A percentile compares a stretch with the other conserved stretches of the same genome.
phyloP scores from a whole-genome alignment of 2,797 vertebrate genomes.

The Malacoraja senta region DNA sequence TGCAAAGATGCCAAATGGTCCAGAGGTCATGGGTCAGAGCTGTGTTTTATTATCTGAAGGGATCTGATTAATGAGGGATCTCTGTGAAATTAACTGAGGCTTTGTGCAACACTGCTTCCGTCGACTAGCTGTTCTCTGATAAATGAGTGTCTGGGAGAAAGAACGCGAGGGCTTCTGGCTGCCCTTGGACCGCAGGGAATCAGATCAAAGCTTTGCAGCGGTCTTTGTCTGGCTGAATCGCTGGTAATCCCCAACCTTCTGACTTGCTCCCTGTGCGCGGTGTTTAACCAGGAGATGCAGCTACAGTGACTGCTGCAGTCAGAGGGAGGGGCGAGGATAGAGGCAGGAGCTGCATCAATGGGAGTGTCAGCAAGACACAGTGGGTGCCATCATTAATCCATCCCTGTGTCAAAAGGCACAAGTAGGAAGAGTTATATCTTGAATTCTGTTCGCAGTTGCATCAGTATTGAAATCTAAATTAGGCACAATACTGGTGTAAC shows the following conservation, averaged over 20 bases:
- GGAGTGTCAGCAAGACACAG: not conserved
- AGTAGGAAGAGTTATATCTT: not conserved
- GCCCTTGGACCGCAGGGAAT: not conserved
- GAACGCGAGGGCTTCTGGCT: not conserved
- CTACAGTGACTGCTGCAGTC: not conserved
- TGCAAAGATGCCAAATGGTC: not conserved
- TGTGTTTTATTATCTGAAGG: not conserved
- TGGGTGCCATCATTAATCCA: not conserved
- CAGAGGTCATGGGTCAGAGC: conserved; percentile 14
- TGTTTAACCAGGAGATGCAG: not conserved
- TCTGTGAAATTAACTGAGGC: not conserved
- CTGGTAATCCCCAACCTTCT: not conserved
- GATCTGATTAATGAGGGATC: not conserved
- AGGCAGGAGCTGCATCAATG: not conserved
- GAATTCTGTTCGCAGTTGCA: not conserved
- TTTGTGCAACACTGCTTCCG: not conserved
- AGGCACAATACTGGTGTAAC: no score
- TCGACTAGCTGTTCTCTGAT: not conserved
- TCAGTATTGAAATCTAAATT: no score
- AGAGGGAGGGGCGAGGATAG: not conserved
- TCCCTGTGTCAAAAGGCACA: not conserved
- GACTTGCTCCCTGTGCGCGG: not conserved
- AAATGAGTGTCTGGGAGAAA: not conserved
- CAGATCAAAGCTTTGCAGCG: not conserved
- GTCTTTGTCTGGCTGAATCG: not conserved